Conservation (phyloP, 2,888 invertebrate genomes). For the Pollenia labialis region DNA sequence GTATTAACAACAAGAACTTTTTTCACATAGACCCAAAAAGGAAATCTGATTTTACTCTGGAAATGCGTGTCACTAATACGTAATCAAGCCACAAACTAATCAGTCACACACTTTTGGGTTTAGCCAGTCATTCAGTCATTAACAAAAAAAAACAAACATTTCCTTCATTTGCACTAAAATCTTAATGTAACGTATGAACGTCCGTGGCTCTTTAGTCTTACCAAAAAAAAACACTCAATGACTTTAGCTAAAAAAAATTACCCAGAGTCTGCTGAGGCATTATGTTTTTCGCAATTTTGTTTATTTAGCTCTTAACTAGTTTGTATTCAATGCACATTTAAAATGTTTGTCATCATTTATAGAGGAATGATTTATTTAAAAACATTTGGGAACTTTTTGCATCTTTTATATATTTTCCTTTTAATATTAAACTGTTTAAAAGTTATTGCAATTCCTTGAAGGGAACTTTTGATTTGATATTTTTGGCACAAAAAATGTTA, state of each 20-base stretch:
- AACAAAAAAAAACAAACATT: neutral
- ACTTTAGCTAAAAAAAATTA: no score
- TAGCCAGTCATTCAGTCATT: neutral
- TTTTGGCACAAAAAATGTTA: no score
- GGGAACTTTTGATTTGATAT: no score
- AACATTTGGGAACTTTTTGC: neutral
- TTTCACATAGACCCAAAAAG: neutral
- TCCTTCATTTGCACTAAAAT: neutral
- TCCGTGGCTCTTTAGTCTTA: slow-evolving; percentile 1
- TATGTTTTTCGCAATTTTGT: neutral
- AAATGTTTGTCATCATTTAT: slow-evolving; percentile 21
- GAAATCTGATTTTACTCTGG: neutral
- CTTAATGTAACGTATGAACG: neutral
- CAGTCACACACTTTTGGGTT: neutral
- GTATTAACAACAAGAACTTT: neutral
- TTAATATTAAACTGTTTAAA: no score
- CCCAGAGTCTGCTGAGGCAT: neutral
- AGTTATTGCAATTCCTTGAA: neutral
- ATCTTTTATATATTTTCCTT: no score
- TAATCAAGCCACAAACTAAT: slow-evolving; percentile 39
- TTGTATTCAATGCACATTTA: slow-evolving; percentile 61
- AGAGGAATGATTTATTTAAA: slow-evolving; percentile 9
- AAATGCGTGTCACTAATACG: slow-evolving; percentile 63
- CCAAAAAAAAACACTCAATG: neutral
- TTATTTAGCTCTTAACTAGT: slow-evolving; percentile 27